phyloP scores from a whole-genome alignment of 2,888 invertebrate genomes.

The Aphodius granarius region DNA sequence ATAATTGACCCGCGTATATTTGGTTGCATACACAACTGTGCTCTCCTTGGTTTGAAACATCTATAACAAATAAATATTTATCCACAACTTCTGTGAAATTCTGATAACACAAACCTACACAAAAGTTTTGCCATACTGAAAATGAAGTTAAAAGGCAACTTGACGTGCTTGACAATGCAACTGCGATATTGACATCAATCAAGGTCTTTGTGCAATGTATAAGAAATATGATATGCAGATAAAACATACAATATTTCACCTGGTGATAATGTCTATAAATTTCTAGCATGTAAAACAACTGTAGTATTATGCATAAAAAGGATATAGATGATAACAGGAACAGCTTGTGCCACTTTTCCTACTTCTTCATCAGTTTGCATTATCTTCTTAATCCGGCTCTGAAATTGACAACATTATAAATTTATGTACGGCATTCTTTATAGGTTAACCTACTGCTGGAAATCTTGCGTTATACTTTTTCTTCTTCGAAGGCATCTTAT shows the following conservation, averaged over 20 bases:
- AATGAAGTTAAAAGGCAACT: no score
- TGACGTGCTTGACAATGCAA: no score
- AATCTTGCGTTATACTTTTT: conserved; percentile 42
- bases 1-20: no score
- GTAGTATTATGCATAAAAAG: conserved; percentile 65
- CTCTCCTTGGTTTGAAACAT: no score
- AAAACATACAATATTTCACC: no score
- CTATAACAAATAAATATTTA: no score
- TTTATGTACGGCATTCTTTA: neutral
- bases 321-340: conserved; percentile 98
- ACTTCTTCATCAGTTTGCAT: conserved; percentile 99
- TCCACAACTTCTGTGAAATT: neutral
- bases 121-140: no score
- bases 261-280: no score
- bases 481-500: conserved; percentile 41
- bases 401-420: conserved; percentile 46
- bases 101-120: no score
- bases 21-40: no score
- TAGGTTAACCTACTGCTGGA: conserved; percentile 36
- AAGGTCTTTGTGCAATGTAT: neutral
- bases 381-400: conserved; percentile 99
- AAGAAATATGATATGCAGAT: conserved; percentile 1
- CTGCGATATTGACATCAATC: no score
- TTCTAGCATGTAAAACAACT: no score
- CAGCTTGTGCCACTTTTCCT: conserved; percentile 98